Evolutionary conservation across 2,113 vertebrate species (phyloP).

Genomic region (Dunckerocampus dactyliophorus): DNA sequence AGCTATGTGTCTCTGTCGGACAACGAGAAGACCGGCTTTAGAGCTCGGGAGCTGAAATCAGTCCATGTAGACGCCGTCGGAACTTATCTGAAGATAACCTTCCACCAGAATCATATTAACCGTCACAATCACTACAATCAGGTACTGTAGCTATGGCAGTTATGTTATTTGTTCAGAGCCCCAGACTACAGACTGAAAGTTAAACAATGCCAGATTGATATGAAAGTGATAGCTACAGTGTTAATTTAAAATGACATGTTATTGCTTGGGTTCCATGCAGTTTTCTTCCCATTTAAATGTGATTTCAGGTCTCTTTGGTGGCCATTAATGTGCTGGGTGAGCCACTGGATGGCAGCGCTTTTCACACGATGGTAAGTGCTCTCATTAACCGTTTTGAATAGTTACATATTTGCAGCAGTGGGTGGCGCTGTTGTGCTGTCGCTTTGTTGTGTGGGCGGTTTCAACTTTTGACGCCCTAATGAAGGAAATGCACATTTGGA

Average conservation of each 20-base stretch:
- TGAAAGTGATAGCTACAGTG: background rate
- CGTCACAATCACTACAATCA: slow-evolving; percentile 85
- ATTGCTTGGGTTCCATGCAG: background rate
- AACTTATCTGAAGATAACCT: slow-evolving; percentile 86
- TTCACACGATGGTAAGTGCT: slow-evolving; percentile 76
- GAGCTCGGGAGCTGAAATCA: slow-evolving; percentile 91
- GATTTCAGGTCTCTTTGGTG: slow-evolving; percentile 86
- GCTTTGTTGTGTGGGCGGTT: slow-evolving; percentile 5
- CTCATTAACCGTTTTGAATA: slow-evolving; percentile 5
- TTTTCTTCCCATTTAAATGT: slow-evolving; percentile 20
- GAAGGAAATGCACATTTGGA: background rate
- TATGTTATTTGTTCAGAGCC: background rate
- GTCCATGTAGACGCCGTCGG: slow-evolving; percentile 89
- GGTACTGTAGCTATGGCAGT: slow-evolving; percentile 63
- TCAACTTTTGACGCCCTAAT: background rate
- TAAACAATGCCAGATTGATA: background rate
- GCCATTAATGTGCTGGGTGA: slow-evolving; percentile 94
- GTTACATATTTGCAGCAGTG: slow-evolving; percentile 16
- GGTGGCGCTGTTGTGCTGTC: slow-evolving; percentile 39
- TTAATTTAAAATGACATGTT: background rate
- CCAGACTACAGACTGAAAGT: background rate
- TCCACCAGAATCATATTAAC: slow-evolving; percentile 87
- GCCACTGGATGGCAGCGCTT: slow-evolving; percentile 70
- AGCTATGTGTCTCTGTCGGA: slow-evolving; percentile 91
- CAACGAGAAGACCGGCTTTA: slow-evolving; percentile 89